Conservation (phyloP, 2,113 vertebrate species). For the Hiodon tergisus region DNA sequence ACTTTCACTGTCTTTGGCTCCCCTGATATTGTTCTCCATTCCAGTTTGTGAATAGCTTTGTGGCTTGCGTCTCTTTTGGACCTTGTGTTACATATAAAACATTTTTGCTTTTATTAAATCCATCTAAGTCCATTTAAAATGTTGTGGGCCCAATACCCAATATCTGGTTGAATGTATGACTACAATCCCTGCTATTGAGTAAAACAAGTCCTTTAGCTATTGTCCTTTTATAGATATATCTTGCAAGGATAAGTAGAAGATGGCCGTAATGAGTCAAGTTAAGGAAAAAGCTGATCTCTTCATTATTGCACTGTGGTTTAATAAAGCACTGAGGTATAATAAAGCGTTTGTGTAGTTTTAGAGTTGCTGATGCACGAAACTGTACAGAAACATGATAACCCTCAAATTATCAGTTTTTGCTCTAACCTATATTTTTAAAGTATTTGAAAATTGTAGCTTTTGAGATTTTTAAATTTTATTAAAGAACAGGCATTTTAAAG, state of each 20-base stretch:
- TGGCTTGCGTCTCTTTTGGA: too few species aligned
- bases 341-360: slow-evolving; percentile 10
- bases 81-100: too few species aligned
- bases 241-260: neutral
- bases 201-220: neutral
- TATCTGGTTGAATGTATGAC: too few species aligned
- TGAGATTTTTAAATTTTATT: neutral
- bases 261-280: neutral
- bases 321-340: neutral
- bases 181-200: neutral
- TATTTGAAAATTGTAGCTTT: slow-evolving; percentile 2
- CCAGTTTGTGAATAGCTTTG: neutral
- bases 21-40: neutral
- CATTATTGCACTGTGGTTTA: neutral
- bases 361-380: neutral
- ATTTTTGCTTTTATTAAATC: too few species aligned
- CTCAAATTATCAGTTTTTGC: neutral
- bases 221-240: neutral
- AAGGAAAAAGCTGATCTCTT: neutral
- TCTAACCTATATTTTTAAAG: slow-evolving; percentile 6
- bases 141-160: too few species aligned
- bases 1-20: neutral
- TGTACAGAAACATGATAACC: neutral
- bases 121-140: too few species aligned
- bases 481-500: neutral